Percentiles rank a stretch among this genome's conserved stretches.
phyloP scores from a whole-genome alignment of 2,113 vertebrate genomes.

The Elephantulus edwardii region DNA sequence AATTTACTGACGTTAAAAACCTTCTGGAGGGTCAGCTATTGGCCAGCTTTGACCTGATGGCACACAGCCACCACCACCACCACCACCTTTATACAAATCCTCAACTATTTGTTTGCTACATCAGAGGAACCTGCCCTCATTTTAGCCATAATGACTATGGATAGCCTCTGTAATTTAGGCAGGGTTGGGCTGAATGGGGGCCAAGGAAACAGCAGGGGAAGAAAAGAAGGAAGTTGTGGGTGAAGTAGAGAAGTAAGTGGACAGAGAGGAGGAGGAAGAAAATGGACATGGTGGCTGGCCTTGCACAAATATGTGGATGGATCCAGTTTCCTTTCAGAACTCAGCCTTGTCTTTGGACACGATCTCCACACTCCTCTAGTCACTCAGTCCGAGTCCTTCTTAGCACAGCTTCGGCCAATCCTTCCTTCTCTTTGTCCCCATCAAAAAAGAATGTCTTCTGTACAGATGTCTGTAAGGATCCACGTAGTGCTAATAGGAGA shows the following conservation, averaged over 20 bases:
- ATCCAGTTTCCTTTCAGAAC: conserved; percentile 21
- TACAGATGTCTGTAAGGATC: background rate
- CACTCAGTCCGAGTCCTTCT: background rate
- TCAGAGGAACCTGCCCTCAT: background rate
- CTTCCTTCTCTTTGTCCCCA: background rate
- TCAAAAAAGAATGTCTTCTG: background rate
- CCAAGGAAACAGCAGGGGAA: background rate
- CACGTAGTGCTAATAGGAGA: background rate
- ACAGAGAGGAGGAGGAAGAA: conserved; percentile 20
- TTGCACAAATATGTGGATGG: conserved; percentile 12
- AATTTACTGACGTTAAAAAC: too few relatives aligned
- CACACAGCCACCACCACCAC: too few relatives aligned
- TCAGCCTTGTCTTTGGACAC: background rate
- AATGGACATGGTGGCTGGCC: background rate
- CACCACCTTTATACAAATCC: background rate
- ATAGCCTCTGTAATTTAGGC: conserved; percentile 6
- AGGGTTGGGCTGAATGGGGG: background rate
- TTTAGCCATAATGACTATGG: background rate
- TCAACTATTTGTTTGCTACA: background rate
- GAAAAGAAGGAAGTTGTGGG: background rate
- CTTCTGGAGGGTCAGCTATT: too few relatives aligned
- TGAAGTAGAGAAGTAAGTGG: background rate
- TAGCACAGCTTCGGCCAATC: background rate
- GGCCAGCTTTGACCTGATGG: too few relatives aligned
- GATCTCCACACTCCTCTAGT: too few relatives aligned